Conservation (phyloP, 2,113 vertebrate genomes). For the Engystomops pustulosus region DNA sequence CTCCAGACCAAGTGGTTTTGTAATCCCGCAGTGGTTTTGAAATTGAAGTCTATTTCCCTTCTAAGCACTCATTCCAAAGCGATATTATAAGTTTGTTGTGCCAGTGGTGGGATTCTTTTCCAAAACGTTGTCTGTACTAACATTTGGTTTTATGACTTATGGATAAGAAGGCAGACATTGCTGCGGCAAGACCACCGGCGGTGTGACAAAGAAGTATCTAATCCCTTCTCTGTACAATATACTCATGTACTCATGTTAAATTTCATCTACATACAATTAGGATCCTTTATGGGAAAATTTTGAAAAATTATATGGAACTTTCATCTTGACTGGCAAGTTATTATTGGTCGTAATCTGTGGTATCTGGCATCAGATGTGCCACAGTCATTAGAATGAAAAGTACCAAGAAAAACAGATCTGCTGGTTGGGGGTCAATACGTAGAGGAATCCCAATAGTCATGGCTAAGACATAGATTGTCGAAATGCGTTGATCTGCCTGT, state of each 20-base stretch:
- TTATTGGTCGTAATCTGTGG: too few relatives aligned
- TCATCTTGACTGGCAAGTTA: too few relatives aligned
- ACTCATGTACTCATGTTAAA: neutral
- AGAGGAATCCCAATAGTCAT: too few relatives aligned
- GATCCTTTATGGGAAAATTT: neutral
- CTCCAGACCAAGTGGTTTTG: constrained; percentile 7
- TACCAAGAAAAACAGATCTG: too few relatives aligned
- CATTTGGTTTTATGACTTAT: constrained; percentile 27
- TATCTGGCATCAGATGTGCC: too few relatives aligned
- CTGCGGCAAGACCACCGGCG: constrained; percentile 16
- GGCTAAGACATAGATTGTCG: too few relatives aligned
- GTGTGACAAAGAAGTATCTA: neutral
- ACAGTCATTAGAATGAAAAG: too few relatives aligned
- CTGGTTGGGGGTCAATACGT: too few relatives aligned
- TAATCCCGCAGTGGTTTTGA: constrained; percentile 21
- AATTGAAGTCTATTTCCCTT: neutral
- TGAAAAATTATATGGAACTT: neutral
- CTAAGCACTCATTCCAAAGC: constrained; percentile 3
- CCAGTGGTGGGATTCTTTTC: constrained; percentile 4
- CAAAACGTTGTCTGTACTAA: constrained; percentile 19
- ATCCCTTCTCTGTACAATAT: neutral
- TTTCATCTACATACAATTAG: neutral
- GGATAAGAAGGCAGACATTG: neutral
- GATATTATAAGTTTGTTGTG: neutral
- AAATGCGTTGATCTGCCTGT: too few relatives aligned